phyloP scores from a whole-genome alignment of 2,113 vertebrate species.

The Poecilia latipinna region DNA sequence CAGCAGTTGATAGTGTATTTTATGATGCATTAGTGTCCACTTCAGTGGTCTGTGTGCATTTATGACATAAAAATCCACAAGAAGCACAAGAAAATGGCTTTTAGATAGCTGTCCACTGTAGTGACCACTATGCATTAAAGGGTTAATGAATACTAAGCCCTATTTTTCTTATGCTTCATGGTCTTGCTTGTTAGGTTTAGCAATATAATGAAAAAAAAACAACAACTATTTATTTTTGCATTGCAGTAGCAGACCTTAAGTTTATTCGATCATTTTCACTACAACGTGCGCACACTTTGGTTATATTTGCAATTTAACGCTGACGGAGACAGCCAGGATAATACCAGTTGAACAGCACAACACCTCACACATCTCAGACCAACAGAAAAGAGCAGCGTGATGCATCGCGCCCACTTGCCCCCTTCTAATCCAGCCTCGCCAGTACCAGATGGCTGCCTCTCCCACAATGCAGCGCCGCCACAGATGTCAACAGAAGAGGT shows the following conservation, averaged over 20 bases:
- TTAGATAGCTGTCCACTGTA: no score
- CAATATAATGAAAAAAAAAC: neutral
- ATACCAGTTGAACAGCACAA: conserved; percentile 22
- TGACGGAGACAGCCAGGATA: neutral
- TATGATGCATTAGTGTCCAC: no score
- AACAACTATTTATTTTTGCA: conserved; percentile 4
- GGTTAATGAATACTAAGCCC: neutral
- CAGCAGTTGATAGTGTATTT: no score
- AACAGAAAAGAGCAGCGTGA: conserved; percentile 71
- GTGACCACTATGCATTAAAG: no score
- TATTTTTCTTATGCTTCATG: conserved; percentile 36
- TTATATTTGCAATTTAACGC: neutral
- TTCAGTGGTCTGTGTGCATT: no score
- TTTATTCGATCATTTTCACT: neutral
- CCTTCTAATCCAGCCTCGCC: conserved; percentile 62
- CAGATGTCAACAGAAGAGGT: conserved; percentile 76
- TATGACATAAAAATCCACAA: no score
- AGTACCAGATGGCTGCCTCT: conserved; percentile 76
- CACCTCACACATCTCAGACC: conserved; percentile 51
- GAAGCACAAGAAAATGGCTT: no score
- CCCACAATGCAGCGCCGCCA: conserved; percentile 71
- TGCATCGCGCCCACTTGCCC: conserved; percentile 53
- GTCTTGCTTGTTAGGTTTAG: conserved; percentile 30
- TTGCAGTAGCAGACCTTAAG: neutral
- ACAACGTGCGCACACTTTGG: neutral